Percentiles rank a stretch among this genome's conserved stretches.
Evolutionary conservation across 2,113 vertebrate species (phyloP).

Genomic region (Probosciger aterrimus): DNA sequence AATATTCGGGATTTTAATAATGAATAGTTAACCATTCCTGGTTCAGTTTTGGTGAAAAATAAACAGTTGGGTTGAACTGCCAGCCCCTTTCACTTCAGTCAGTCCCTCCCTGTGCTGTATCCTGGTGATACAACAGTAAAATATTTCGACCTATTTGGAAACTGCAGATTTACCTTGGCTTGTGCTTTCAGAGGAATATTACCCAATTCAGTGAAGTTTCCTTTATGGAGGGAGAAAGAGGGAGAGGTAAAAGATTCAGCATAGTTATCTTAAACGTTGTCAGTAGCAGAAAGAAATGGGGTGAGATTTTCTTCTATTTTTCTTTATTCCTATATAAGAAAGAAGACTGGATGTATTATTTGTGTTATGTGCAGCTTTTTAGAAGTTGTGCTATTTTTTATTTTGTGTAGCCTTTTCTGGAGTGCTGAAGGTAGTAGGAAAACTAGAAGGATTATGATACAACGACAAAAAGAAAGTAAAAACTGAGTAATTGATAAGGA

Average conservation of each 20-base stretch:
- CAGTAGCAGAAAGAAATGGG: neutral
- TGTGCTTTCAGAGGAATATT: neutral
- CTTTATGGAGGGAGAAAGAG: neutral
- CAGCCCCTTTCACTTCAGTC: neutral
- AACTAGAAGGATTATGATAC: neutral
- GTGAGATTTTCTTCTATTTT: neutral
- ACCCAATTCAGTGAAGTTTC: neutral
- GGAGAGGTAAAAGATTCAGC: neutral
- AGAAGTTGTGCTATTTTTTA: neutral
- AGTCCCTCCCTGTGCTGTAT: neutral
- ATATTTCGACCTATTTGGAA: neutral
- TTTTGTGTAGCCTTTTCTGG: neutral
- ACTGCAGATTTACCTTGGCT: neutral
- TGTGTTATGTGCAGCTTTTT: neutral
- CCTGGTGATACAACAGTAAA: neutral
- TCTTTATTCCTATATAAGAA: neutral
- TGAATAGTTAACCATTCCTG: neutral
- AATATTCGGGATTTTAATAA: neutral
- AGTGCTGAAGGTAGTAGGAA: neutral
- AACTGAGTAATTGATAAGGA: neutral
- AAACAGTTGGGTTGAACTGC: neutral
- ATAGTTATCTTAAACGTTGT: neutral
- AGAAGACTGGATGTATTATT: neutral
- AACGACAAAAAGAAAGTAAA: neutral
- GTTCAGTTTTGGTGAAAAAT: neutral